Evolutionary conservation across 2,797 vertebrate genomes (phyloP).

Genomic region (Xenopus petersii): DNA sequence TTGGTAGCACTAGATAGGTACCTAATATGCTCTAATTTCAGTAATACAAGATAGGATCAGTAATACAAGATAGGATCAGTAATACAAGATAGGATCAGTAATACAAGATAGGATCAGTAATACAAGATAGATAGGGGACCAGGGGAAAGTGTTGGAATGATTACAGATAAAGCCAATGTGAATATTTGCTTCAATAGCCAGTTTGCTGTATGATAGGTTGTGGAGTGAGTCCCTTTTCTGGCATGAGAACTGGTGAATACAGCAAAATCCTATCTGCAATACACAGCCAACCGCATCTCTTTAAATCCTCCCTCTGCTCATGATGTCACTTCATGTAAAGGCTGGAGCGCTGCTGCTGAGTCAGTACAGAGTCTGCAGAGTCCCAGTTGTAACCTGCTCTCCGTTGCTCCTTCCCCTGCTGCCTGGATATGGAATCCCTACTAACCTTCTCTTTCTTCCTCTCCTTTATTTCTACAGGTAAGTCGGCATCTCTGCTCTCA

Average conservation of each 20-base stretch:
- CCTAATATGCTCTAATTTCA: no score
- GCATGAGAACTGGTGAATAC: not conserved
- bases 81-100: no score
- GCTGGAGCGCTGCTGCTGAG: not conserved
- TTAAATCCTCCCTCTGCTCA: not conserved
- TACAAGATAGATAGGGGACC: no score
- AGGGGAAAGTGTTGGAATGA: no score
- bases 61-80: no score
- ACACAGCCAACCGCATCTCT: not conserved
- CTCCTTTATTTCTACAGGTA: conserved; percentile 2
- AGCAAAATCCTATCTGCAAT: not conserved
- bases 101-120: no score
- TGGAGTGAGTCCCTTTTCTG: not conserved
- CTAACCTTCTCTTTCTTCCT: not conserved
- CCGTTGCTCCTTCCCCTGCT: not conserved
- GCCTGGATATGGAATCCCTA: not conserved
- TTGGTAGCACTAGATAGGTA: no score
- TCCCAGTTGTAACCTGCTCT: not conserved
- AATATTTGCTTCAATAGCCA: no score
- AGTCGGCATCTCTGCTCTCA: not conserved
- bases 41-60: no score
- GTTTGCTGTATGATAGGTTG: no score
- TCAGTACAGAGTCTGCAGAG: not conserved
- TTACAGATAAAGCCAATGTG: no score
- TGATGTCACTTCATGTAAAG: not conserved